Base-by-base conservation (phyloP, 2,113 vertebrate species). In the Bufo gargarizans region DNA sequence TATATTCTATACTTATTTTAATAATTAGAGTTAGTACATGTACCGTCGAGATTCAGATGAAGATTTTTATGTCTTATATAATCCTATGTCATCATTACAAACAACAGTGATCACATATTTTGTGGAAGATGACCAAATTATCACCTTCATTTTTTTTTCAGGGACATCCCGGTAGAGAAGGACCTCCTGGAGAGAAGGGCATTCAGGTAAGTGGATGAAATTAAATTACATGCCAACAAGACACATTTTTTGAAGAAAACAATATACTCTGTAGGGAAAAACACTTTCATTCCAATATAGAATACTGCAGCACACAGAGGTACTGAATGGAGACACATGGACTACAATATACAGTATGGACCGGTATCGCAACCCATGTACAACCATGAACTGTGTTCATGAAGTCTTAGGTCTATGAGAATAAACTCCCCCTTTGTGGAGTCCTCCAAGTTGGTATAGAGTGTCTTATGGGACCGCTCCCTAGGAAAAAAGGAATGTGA, bases 91-190 rank as follows among this genome's bases (percentile, higher is more conserved):
- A 43, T 80, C 22, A 58, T 22, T 80, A 9, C 22, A 59, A 13
- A 43, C 6, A 6, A 14, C 72, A 17, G 45, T 4, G 63, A 45
- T 76, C 13, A 47, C 43, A 45, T 67, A 10, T 76, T 76, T 47
- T 76, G 4, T 76, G 19, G 43, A 47, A 49, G n/a, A 76, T 17
- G 17, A 5, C 3, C 11, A 22, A 69, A 69, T 69, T 1, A 69
- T 17, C 22, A 12, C 10, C 61, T 19, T 63, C 6, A 19, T 63
- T 6, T 19, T 1, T 63, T 83, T 84, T 50, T 22, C 90, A 99
- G 97, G 97, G 97, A 89, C 97, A 98, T 90, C 97, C 97, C 8
- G 97, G 97, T 86, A 96, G 95, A 91, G 97, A 99, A 89, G 97
- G 97, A 4, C 95, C 96, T 43, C 65, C 95, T 0, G 97, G 97